Base-by-base conservation (phyloP, 2,113 vertebrate genomes). In the Elachura formosa region DNA sequence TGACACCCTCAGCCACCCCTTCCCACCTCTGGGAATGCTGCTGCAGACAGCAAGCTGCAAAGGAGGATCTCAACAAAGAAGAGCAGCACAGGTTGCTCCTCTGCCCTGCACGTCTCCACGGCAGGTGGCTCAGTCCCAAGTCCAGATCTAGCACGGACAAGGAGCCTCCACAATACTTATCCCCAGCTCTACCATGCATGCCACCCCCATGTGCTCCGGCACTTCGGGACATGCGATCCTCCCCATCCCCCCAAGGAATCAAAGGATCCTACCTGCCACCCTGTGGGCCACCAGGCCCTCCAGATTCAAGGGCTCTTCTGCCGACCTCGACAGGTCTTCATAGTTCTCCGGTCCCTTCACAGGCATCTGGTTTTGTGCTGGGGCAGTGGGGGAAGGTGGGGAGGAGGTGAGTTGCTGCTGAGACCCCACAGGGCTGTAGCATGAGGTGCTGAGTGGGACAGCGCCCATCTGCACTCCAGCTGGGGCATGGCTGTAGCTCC, bases 201-300 rank as follows among this genome's bases (percentile, higher is more conserved):
- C 92, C 67, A 91, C 54, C 71, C 64, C 40, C 1, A 0, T 0
- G 1, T 16, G 31, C 33, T 87, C 58, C 9, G 1, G 81, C 34
- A 81, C 63, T 66, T 72, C 0, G 3, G 74, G 84, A 95, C 89
- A 81, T 7, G 36, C 12, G 1, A 64, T 69, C 25, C 28, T 38
- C 82, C 93, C 90, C 34, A 1, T 33, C 2, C 67, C 90, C 94
- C 16, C 63, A 66, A 95, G 90, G 79, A 76, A 96, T 62, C 81
- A 94, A 97, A 88, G 82, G 26, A 16, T 92, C 98, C 98, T 98
- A 99, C 99, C 99, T 98, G 99, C 99, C 63, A 99, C 98, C 82
- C 99, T 98, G 59, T 99, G 99, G 75, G 99, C 99, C 89, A 99
- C 99, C 94, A 99, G 98, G 45, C 99, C 99, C 94, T 99, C 99